Percentiles rank a stretch among this genome's conserved stretches.
Evolutionary conservation across 2,113 vertebrate genomes (phyloP).

Genomic region (Passerina amoena): DNA sequence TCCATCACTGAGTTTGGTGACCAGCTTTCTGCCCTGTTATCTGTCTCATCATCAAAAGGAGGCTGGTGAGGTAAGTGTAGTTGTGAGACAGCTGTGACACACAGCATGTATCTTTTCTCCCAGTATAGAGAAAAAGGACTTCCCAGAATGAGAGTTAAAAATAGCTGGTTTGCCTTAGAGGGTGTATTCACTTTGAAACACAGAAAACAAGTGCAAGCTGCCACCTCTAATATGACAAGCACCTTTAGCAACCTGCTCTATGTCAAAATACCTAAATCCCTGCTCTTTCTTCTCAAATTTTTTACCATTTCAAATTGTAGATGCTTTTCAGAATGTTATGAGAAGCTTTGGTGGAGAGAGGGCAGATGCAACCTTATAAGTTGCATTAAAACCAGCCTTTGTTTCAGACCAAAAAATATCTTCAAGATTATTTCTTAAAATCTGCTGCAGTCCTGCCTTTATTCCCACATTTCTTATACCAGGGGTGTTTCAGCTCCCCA

Average conservation of each 20-base stretch:
- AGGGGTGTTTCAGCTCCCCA: neutral
- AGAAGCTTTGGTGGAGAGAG: neutral
- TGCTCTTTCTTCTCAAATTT: neutral
- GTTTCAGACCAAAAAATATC: neutral
- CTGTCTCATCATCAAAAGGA: neutral
- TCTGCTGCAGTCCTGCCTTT: neutral
- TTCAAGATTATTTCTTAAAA: neutral
- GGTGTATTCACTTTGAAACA: neutral
- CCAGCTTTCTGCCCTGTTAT: neutral
- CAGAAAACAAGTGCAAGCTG: neutral
- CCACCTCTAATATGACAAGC: neutral
- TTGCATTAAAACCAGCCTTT: neutral
- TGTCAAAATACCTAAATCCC: neutral
- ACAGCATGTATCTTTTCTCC: neutral
- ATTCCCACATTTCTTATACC: neutral
- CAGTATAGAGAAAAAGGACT: neutral
- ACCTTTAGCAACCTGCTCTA: neutral
- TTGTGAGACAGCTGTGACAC: neutral
- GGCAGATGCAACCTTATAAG: neutral
- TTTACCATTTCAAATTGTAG: neutral
- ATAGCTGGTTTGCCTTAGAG: conserved; percentile 1
- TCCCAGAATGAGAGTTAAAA: conserved; percentile 6
- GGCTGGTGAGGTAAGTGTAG: neutral
- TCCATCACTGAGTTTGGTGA: neutral
- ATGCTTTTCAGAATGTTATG: neutral